Base-by-base conservation (phyloP, 2,797 vertebrate genomes). In the Bradypus variegatus region DNA sequence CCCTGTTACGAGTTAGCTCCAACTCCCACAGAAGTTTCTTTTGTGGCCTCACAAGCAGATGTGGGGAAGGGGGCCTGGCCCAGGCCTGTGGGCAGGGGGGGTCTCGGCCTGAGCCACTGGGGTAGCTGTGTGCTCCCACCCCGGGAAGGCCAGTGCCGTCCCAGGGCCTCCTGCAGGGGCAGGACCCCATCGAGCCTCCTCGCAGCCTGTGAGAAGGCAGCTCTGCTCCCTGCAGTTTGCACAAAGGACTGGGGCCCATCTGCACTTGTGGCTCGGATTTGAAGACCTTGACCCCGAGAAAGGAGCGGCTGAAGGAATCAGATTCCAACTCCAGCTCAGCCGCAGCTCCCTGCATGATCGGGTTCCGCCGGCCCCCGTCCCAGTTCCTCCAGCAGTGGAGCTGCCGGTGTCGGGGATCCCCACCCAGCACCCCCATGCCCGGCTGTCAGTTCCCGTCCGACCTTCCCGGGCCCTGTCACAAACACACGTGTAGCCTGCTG, bases 271-370 rank as follows among this genome's bases (percentile, higher is more conserved):
- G 31, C 23, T 93, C 62, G 29, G 6, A 36, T 78, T 64, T 64
- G 86, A 88, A 92, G 76, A 72, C 50, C 64, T 92, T 95, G 89
- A 45, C 19, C 86, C 92, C 60, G 70, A 80, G 69, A 86, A 36
- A 41, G 29, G 91, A 65, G 69, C 31, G 29, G 73, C 60, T 88
- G 45, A 93, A 90, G 65, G 27, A 91, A n/a, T 95, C 67, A 87
- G n/a, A 27, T 67, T 89, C 31, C 69, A 31, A 85, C 4, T 38
- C 69, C 58, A 78, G 50, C 48, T 27, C 15, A 78, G 87, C 55
- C 77, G 12, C 16, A 58, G 23, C 70, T 84, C 31, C 11, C 81
- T 64, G 23, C 62, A 58, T 90, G 53, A 45, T 78, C 65, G 48
- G 65, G 58, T 31, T 88, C 50, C 50, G 48, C 58, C 91, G 70